Evolutionary conservation across 2,113 vertebrate species (phyloP), one percentile per base, ranked within the genome.

Genomic region (Hydrochoerus hydrochaeris): DNA sequence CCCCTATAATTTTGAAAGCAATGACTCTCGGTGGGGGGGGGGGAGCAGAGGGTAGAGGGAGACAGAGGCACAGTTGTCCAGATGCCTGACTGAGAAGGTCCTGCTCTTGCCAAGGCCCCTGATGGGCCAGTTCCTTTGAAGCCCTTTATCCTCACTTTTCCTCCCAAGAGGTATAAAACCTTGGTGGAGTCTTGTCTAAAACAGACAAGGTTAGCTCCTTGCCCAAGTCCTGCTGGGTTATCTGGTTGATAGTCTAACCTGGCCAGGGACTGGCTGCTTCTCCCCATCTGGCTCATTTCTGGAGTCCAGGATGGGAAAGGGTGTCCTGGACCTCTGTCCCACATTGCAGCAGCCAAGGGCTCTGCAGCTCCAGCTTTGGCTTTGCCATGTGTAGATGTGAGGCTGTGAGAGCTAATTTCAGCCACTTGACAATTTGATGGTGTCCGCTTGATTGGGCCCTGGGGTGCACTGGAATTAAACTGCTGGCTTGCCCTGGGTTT

Each of bases 131-230:
- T 85, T 91, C 44, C 88, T 85, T 63, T 14, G 7, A 65, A 46
- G n/a, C 20, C 41, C 38, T 60, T 93, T n/a, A 57, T 32, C 49
- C 62, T 95, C n/a, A 38, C 81, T 38, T 77, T 46, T 46, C 46
- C 30, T 58, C 81, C 44, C 22, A 30, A 20, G 73, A 91, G 32
- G 41, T 62, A 3, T 63, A 80, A 92, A 96, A 71, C n/a, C 35
- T 82, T 65, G 88, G 24, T 71, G 90, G 80, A 96, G 85, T 85
- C 83, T 93, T 20, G 73, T 57, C 88, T 86, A 28, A 88, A 94
- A 88, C 41, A 32, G 65, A 90, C 78, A 96, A 28, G n/a, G 49
- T 44, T 69, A 57, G 17, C 85, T 75, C 71, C 69, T 87, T 75
- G 80, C 62, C 58, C 52, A 88, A 41, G 57, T 52, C 71, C 63